Conservation (phyloP, 2,888 invertebrate species). For the Scaptomyza caliginosa region DNA sequence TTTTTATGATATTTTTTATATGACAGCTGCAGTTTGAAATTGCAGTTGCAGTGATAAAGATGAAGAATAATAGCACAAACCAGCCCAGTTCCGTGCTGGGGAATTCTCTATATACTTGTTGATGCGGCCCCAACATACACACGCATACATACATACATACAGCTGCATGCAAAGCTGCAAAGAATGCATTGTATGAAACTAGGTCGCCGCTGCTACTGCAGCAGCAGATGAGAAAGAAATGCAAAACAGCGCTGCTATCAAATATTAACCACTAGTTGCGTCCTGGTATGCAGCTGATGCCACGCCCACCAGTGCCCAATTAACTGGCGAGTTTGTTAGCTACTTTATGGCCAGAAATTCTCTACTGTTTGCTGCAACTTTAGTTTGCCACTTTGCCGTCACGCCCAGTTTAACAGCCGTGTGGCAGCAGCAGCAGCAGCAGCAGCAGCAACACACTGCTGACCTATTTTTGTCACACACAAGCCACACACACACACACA, state of each 20-base stretch:
- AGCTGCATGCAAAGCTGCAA: slow-evolving; percentile 61
- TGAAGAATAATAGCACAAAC: slow-evolving; percentile 31
- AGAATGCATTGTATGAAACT: slow-evolving; percentile 73
- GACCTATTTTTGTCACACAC: slow-evolving; percentile 65
- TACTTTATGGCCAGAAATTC: slow-evolving; percentile 60
- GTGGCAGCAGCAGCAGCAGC: slow-evolving; percentile 27
- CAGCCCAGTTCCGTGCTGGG: slow-evolving; percentile 44
- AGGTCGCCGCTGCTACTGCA: slow-evolving; percentile 49
- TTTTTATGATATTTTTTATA: slow-evolving; percentile 20
- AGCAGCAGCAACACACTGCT: slow-evolving; percentile 46
- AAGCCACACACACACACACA: slow-evolving; percentile 25
- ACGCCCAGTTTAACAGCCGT: slow-evolving; percentile 71
- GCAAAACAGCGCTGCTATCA: slow-evolving; percentile 66
- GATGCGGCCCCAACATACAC: slow-evolving; percentile 53
- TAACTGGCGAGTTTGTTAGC: slow-evolving; percentile 61
- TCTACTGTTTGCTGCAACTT: slow-evolving; percentile 69
- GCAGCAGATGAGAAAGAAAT: slow-evolving; percentile 28
- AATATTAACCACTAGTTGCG: slow-evolving; percentile 79
- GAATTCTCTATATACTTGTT: slow-evolving; percentile 66
- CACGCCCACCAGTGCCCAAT: slow-evolving; percentile 72
- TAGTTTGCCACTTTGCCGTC: slow-evolving; percentile 71
- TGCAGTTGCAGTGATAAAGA: slow-evolving; percentile 37
- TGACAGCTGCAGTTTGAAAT: slow-evolving; percentile 28
- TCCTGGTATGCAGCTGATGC: slow-evolving; percentile 23
- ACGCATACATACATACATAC: background rate